Base-by-base conservation (phyloP, 2,888 invertebrate species). In the Celastrina argiolus region DNA sequence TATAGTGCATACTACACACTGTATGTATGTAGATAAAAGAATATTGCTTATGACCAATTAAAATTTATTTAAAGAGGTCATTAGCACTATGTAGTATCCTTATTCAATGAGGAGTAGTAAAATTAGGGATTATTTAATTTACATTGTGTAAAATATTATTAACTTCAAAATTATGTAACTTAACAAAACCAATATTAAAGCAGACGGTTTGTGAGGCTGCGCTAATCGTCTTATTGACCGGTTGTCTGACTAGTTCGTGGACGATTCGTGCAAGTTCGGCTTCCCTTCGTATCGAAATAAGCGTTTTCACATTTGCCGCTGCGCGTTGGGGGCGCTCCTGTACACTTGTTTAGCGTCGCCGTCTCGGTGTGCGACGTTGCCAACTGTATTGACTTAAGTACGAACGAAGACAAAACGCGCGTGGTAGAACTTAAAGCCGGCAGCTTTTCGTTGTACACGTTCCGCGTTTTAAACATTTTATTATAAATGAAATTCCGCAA, bases 171-270 rank as follows among this genome's bases (percentile, higher is more conserved):
- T 66, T 34, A 31, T 5, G 18, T 61, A 31, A 34, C 26, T 41
- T 34, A 45, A 42, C 2, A 66, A 59, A 66, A 59, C 18, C 58
- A 16, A 42, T 16, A 42, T 22, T 42, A 14, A 39, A 41, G 59
- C 59, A 61, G 42, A 66, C 66, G 31, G 42, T 59, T 66, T 76
- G 78, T 78, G 78, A 79, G 79, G 82, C 83, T 86, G 84, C 86
- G 84, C 87, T 87, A 89, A 88, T 88, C 87, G 85, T 85, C 88
- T 87, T 91, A 91, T 91, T 91, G 91, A 91, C 91, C 91, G 91
- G 91, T 89, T 88, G 80, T 78, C 83, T 88, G 87, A 87, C 88
- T 83, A 77, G 83, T 79, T 83, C 84, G 90, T 89, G 86, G 87
- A 88, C 85, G 81, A 84, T 85, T 88, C 87, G 88, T 86, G 86